Conservation (phyloP, 2,888 invertebrate genomes). For the Steromphala cineraria region DNA sequence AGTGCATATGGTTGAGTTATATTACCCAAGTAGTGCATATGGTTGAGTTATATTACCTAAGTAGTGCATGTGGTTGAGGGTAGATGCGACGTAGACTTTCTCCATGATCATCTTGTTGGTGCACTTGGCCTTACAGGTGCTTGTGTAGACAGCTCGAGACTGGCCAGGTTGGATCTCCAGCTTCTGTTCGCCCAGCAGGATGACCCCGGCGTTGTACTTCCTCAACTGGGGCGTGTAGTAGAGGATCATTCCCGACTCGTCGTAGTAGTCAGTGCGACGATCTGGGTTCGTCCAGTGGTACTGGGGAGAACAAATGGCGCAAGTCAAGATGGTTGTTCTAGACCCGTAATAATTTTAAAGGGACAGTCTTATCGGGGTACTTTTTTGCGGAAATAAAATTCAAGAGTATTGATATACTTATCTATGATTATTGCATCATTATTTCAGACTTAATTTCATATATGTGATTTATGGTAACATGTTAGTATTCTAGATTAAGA, state of each 20-base stretch:
- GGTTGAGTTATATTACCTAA: too few relatives aligned
- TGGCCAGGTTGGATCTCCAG: slow-evolving; percentile 46
- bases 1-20: too few relatives aligned
- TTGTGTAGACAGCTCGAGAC: slow-evolving; percentile 31
- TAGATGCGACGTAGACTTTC: too few relatives aligned
- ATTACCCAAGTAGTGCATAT: too few relatives aligned
- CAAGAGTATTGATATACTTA: too few relatives aligned
- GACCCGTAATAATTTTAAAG: not conserved
- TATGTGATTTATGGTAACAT: too few relatives aligned
- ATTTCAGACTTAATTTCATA: too few relatives aligned
- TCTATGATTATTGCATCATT: too few relatives aligned
- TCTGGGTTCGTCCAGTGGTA: slow-evolving; percentile 60
- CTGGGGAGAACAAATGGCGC: slow-evolving; percentile 30
- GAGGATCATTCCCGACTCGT: slow-evolving; percentile 53
- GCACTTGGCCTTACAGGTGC: slow-evolving; percentile 46
- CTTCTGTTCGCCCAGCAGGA: slow-evolving; percentile 35
- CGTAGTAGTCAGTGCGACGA: slow-evolving; percentile 34
- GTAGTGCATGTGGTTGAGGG: too few relatives aligned
- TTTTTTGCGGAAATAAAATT: too few relatives aligned
- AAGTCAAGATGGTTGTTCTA: not conserved
- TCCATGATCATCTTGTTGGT: slow-evolving; percentile 25
- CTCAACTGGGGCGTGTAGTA: slow-evolving; percentile 49
- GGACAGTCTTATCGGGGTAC: too few relatives aligned
- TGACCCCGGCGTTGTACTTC: slow-evolving; percentile 45
- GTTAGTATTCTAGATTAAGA: too few relatives aligned